Percentiles rank a stretch among this genome's conserved stretches.
These are phyloP conservation scores for Eleutherodactylus coqui DNA, from an alignment of 2,797 vertebrate genomes.

Conservation along the genomic window DNA sequence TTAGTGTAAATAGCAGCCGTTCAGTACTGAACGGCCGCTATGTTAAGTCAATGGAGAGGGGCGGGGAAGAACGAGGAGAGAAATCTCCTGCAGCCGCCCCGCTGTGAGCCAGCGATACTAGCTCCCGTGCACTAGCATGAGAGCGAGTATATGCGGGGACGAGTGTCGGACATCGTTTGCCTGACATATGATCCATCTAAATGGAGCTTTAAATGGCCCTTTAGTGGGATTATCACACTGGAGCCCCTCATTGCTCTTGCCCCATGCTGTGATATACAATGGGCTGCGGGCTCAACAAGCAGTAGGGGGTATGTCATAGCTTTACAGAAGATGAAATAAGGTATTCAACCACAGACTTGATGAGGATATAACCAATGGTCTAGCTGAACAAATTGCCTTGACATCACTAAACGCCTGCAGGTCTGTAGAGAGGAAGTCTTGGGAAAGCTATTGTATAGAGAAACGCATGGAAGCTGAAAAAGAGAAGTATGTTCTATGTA, in stretches of 20 bases:
- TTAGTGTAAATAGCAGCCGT: too few relatives aligned
- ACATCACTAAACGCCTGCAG: background rate
- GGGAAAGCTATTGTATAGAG: background rate
- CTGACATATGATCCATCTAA: too few relatives aligned
- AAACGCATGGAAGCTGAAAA: background rate
- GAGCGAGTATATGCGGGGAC: too few relatives aligned
- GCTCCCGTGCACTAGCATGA: too few relatives aligned
- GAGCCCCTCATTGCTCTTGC: constrained; percentile 6
- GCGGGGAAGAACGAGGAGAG: too few relatives aligned
- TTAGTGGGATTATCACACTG: constrained; percentile 35
- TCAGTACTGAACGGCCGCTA: too few relatives aligned
- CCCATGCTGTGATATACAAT: constrained; percentile 47
- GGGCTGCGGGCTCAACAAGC: constrained; percentile 32
- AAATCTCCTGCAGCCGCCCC: too few relatives aligned
- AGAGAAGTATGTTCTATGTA: too few relatives aligned
- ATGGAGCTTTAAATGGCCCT: constrained; percentile 41
- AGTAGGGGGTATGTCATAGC: constrained; percentile 30
- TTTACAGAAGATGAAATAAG: constrained; percentile 49
- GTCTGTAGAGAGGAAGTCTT: background rate
- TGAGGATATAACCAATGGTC: constrained; percentile 11
- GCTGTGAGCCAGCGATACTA: too few relatives aligned
- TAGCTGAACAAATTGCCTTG: constrained; percentile 11
- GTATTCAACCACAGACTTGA: constrained; percentile 17
- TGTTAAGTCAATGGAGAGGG: too few relatives aligned
- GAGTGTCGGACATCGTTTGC: too few relatives aligned